Evolutionary conservation across 1,140 invertebrate species (phyloP), one percentile per base, ranked within the genome.

Genomic region (Heliconius eleuchia): DNA sequence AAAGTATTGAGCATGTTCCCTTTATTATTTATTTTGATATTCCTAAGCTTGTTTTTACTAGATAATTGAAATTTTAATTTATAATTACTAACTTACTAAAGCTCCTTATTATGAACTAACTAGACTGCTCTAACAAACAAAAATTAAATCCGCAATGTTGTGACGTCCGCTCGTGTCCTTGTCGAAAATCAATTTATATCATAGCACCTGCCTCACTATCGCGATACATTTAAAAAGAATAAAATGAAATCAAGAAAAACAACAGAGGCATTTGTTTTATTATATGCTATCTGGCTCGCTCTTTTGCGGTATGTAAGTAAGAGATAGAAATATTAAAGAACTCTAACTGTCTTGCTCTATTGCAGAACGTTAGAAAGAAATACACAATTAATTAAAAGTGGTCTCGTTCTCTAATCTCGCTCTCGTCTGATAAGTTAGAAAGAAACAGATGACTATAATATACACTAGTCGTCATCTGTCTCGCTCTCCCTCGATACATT

Each of bases 161-260:
- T 94, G 92, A 88, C 91, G 92, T 94, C 88, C 91, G 91, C 88
- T 92, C 86, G 89, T 91, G 89, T 92, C 79, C 81, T 76, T 83
- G 83, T 84, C 81, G 50, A 78, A 42, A 81, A 66, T 73, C 52
- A 77, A 30, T 66, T 66, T 66, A 66, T 2, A 60, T 11, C 23
- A 13, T 27, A 66, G 60, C 60, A 66, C 60, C 60, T 66, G 27
- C 30, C 60, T 66, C 55, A 60, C 55, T 23, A 23, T n/a, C 55
- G 55, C 55, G 55, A 3, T 27, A 9, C 9, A 23, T 60, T 60
- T 9, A 11, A 60, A 60, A 23, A 6, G 13, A n/a, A 60, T 11
- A 60, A 1, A 60, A 9, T 4, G 11, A 60, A 60, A 1, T 60
- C 19, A n/a, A 60, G 9, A 23, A 23, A 57, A n/a, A 60, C n/a